These are phyloP conservation scores for Peribatodes rhomboidaria DNA, from an alignment of 2,888 invertebrate species.

Conservation along the genomic window DNA sequence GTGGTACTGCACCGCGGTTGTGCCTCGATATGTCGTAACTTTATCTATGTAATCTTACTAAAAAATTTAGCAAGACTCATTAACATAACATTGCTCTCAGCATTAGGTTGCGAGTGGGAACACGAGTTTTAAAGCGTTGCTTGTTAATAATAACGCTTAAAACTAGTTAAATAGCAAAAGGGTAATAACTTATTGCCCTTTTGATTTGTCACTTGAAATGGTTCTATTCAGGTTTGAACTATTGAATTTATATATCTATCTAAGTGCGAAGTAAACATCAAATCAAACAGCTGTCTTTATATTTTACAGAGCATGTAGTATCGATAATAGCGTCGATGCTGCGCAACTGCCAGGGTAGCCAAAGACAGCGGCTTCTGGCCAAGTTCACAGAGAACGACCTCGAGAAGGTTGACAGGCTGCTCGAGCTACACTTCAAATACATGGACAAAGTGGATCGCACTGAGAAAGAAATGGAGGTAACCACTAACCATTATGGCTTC, in stretches of 20 bases:
- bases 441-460: constrained; percentile 95
- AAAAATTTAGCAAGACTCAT: no score
- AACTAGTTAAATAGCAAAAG: no score
- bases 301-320: constrained; percentile 93
- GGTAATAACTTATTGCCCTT: no score
- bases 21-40: no score
- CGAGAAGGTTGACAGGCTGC: constrained; percentile 98
- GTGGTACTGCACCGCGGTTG: no score
- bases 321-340: constrained; percentile 97
- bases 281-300: background rate
- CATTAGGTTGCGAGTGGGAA: background rate
- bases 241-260: no score
- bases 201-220: no score
- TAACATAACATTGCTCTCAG: background rate
- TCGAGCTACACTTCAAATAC: constrained; percentile 99
- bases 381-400: constrained; percentile 99
- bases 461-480: constrained; percentile 91
- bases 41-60: no score
- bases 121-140: no score
- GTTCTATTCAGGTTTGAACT: no score
- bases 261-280: no score
- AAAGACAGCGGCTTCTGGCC: constrained; percentile 95
- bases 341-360: constrained; percentile 96
- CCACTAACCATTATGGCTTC: background rate
- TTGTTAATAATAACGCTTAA: no score